A percentile compares a stretch with the other conserved stretches of the same genome.
Conservation (phyloP, 2,888 invertebrate species). For the Chirona hameri region DNA sequence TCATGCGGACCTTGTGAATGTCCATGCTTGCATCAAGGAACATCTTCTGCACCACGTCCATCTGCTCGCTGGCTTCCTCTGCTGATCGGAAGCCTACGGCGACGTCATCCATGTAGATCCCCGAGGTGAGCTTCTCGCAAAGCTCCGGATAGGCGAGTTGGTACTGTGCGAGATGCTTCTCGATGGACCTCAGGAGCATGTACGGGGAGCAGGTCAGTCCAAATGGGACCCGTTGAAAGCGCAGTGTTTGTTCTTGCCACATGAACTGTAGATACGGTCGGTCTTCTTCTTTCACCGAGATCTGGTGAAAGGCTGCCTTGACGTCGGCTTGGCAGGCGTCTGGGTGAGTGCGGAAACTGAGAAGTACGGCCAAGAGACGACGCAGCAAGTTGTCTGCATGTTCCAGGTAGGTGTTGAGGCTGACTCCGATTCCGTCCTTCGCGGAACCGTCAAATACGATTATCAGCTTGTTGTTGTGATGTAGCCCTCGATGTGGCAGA, state of each 20-base stretch:
- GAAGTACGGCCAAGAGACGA: neutral
- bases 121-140: rapidly evolving
- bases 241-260: neutral
- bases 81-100: neutral
- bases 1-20: neutral
- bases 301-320: neutral
- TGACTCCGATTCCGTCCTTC: neutral
- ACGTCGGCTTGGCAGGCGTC: neutral
- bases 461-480: neutral
- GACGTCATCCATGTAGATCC: neutral
- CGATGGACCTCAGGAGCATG: neutral
- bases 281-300: neutral
- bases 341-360: neutral
- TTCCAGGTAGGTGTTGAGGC: neutral
- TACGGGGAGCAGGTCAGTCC: neutral
- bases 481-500: neutral
- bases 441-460: neutral
- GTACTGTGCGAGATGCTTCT: neutral
- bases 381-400: neutral
- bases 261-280: neutral
- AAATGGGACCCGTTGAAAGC: neutral
- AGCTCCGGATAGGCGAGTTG: rapidly evolving
- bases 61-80: neutral
- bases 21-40: neutral
- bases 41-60: neutral